Base-by-base conservation (phyloP, 2,888 invertebrate genomes). In the Acleris cristana region DNA sequence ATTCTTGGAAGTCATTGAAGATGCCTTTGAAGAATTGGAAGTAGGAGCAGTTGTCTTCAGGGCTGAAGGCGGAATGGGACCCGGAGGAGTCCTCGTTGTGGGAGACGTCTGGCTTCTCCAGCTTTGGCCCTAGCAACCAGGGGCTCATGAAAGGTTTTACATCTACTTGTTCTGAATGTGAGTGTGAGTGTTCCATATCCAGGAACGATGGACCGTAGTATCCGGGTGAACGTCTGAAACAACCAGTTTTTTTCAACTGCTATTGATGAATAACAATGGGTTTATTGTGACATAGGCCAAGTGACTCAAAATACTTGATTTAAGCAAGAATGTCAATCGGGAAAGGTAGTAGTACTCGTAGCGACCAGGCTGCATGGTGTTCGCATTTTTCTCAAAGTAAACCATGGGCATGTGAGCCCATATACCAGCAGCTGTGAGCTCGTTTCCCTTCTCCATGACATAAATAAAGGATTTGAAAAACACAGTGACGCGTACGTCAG, bases 11-110 rank as follows among this genome's bases (percentile, higher is more conserved):
- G 72, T 92, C 92, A 68, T 76, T 76, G 74, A 90, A 76, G 40
- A 92, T 84, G 18, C 89, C 89, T 18, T 89, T 83, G 77, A 92
- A 92, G 80, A 92, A 92, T 69, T 91, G 89, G 73, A 90, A 90
- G 77, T 83, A 92, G 2, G 89, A 87, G 5, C 82, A 77, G 77
- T 79, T 86, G 70, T 91, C 92, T 63, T 90, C 90, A 1, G 86
- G 74, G 14, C 81, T 80, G 78, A 88, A 87, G 53, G 80, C 80
- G 77, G 88, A 87, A 51, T 80, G 74, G 6, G 85, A 83, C 66
- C 80, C 77, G 61, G 77, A 77, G 71, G 81, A 76, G 76, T 82
- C 84, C 30, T 84, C 84, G 69, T 75, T 72, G 66, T 72, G 70
- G 56, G 23, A 69, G 21, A 72, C 70, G 52, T 73, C 73, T 5